Base-by-base conservation (phyloP, 2,797 vertebrate genomes). In the Galaxias olidus region DNA sequence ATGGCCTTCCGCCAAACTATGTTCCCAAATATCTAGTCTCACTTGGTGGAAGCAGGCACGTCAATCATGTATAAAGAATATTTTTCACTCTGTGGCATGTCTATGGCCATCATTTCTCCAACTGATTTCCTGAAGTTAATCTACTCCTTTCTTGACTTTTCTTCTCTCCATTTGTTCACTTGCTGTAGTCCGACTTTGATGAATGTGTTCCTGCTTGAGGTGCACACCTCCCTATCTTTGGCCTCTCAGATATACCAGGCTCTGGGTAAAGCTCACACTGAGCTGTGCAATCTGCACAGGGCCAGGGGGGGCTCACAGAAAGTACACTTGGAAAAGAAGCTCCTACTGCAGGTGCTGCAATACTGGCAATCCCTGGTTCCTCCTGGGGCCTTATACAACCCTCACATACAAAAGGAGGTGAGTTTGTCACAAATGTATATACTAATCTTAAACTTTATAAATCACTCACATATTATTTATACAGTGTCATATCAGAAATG, bases 221-320 rank as follows among this genome's bases (percentile, higher is more conserved):
- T 94, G 48, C 90, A 94, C 17, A 85, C 90, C n/a, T 94, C 90
- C 4, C 85, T 95, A 57, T 87, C 80, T 53, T 76, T 91, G 67
- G 78, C 83, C 0, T 78, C 83, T 0, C 75, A 72, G 7, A 74
- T 93, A 59, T 86, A 87, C 66, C 70, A 81, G 41, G 63, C 69
- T 42, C 80, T 94, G 0, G 63, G 83, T 43, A 75, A 63, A 49
- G 71, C 90, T 69, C 83, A 85, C 43, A 8, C 71, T 5, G 84
- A 93, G 69, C 89, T 91, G 61, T 78, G 77, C 59, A 84, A 74
- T 53, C 81, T 82, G 62, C 84, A 72, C 68, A 77, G 71, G 70
- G 74, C 79, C 59, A 71, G 73, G 0, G 4, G 83, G 14, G 57
- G 70, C 54, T 72, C 76, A 0, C 68, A 86, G 66, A 77, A 66